A percentile compares a stretch with the other conserved stretches of the same genome.
phyloP scores from a whole-genome alignment of 2,888 invertebrate species.

The Malthinus seriepunctatus region DNA sequence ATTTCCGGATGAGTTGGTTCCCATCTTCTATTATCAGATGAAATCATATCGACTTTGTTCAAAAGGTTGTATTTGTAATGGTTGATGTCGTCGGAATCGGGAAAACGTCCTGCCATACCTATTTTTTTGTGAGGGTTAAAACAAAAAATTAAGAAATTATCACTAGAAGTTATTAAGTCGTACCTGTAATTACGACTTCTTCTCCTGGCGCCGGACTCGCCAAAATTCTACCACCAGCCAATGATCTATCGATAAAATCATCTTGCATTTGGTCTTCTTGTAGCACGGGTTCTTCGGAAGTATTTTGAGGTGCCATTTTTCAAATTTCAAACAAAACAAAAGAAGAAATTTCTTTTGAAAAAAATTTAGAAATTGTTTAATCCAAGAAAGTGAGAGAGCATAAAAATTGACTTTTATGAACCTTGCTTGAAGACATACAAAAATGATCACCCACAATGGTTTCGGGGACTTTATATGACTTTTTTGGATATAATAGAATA shows the following conservation, averaged over 20 bases:
- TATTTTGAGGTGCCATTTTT: slow-evolving; percentile 14
- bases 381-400: too few species aligned
- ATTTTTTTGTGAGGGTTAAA: background rate
- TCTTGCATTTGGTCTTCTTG: background rate
- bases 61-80: slow-evolving; percentile 73
- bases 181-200: slow-evolving; percentile 68
- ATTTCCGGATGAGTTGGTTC: slow-evolving; percentile 63
- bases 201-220: slow-evolving; percentile 64
- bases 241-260: slow-evolving; percentile 43
- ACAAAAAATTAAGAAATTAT: too few species aligned
- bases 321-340: background rate
- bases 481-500: background rate
- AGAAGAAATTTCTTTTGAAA: background rate
- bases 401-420: background rate
- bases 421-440: background rate
- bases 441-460: background rate
- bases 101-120: slow-evolving; percentile 70
- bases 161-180: background rate
- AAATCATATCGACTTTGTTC: slow-evolving; percentile 82
- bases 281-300: slow-evolving; percentile 3
- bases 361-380: too few species aligned
- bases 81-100: slow-evolving; percentile 74
- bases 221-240: slow-evolving; percentile 55
- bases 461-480: slow-evolving; percentile 1
- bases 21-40: slow-evolving; percentile 80